Evolutionary conservation across 2,888 invertebrate genomes (phyloP), one percentile per base, ranked within the genome.

Genomic region (Clusia tigrina): DNA sequence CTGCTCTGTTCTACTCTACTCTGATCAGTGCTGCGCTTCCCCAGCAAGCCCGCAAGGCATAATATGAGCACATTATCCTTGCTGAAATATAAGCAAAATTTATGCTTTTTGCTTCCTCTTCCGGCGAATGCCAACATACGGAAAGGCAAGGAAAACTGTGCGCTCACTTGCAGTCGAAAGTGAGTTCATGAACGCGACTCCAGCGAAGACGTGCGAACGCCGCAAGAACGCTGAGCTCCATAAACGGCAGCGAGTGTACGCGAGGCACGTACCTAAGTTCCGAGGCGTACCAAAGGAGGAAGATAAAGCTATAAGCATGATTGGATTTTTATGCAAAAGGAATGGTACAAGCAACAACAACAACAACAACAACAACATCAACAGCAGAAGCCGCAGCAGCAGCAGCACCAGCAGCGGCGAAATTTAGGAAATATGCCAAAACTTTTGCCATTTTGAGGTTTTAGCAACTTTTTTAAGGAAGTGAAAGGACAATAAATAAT

Each of bases 51-150:
- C n/a, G n/a, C n/a, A n/a, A n/a, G n/a, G n/a, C n/a, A n/a, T n/a
- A n/a, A n/a, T n/a, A n/a, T n/a, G 42, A 42, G n/a, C 6, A 42
- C 10, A 48, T 20, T 15, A 48, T 48, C 22, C 22, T 6, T 20
- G 48, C 22, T 18, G 20, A 48, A 48, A 48, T 58, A 56, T 60
- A 63, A 63, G 60, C 53, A 60, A 57, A 63, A 63, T 63, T 63
- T 63, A 63, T 63, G 63, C 60, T 63, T 56, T 60, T 59, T 48
- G 60, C 53, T 48, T 48, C 48, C 48, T 18, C 48, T 48, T 48
- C 48, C 48, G 48, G 48, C 48, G 3, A 20, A 22, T 20, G 22
- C 20, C 48, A 22, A 20, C 48, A 48, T 15, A 17, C 10, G n/a
- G 15, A 42, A 42, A 42, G 12, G 42, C 10, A 42, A 42, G 18